Evolutionary conservation across 2,888 invertebrate genomes (phyloP).

Genomic region (Stegophylla sp.): DNA sequence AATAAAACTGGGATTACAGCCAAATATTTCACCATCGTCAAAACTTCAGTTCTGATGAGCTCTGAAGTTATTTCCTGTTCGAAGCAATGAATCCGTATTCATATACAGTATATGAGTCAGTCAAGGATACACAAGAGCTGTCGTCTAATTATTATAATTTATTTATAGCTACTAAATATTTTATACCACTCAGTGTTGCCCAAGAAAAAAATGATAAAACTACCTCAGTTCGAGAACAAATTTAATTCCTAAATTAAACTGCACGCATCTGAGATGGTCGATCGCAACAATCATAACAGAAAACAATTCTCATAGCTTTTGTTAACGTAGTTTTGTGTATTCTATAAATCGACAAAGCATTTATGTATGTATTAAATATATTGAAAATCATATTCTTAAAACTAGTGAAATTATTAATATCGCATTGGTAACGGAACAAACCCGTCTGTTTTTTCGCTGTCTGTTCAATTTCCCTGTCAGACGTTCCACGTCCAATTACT

Average conservation of each 20-base stretch:
- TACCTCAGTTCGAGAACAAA: background rate
- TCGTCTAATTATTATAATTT: conserved; percentile 29
- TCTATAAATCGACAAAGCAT: no score
- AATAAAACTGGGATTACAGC: conserved; percentile 41
- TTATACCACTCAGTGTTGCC: background rate
- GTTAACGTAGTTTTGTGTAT: no score
- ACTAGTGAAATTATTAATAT: no score
- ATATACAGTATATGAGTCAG: conserved; percentile 21
- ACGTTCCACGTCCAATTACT: no score
- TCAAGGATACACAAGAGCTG: conserved; percentile 3
- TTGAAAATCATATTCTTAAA: background rate
- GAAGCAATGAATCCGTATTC: conserved; percentile 20
- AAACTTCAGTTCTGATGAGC: conserved; percentile 31
- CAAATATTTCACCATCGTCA: conserved; percentile 38
- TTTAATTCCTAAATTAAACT: background rate
- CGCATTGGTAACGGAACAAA: no score
- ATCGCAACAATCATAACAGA: background rate
- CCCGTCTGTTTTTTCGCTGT: no score
- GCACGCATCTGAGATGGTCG: background rate
- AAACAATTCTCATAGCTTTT: no score
- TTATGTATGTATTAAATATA: no score
- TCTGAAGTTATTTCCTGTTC: conserved; percentile 42
- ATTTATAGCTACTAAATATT: conserved; percentile 31
- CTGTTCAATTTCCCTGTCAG: no score
- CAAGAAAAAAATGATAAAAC: background rate